Percentiles rank a stretch among this genome's conserved stretches.
phyloP scores from a whole-genome alignment of 2,113 vertebrate species.

The Cryptotis parvus region DNA sequence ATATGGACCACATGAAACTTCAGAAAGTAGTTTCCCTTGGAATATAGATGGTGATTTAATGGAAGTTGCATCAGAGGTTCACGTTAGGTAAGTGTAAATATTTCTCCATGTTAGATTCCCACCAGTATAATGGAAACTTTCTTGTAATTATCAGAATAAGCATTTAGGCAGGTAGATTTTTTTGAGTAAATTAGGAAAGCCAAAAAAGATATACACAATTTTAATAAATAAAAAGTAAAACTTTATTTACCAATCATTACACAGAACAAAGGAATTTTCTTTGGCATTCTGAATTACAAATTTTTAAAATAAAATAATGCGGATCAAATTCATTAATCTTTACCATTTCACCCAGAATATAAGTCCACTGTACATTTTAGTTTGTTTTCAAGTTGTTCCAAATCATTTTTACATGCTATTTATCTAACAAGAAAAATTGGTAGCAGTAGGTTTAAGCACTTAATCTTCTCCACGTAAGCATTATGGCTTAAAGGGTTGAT shows the following conservation, averaged over 20 bases:
- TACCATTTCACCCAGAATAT: too few relatives aligned
- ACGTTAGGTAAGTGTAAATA: constrained; percentile 86
- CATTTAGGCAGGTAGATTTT: neutral
- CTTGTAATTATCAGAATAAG: neutral
- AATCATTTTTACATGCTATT: constrained; percentile 11
- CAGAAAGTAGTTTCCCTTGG: constrained; percentile 88
- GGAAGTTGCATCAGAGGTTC: constrained; percentile 87
- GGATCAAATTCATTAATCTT: too few relatives aligned
- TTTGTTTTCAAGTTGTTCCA: constrained; percentile 12
- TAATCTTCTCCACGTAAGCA: neutral
- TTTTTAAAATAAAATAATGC: neutral
- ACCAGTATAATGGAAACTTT: neutral
- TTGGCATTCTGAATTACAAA: neutral
- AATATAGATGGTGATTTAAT: constrained; percentile 93
- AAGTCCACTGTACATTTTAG: neutral
- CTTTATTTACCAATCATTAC: neutral
- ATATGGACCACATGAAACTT: constrained; percentile 54
- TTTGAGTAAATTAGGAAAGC: neutral
- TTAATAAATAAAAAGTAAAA: constrained; percentile 22
- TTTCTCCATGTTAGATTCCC: neutral
- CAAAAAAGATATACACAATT: constrained; percentile 24
- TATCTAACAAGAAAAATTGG: neutral
- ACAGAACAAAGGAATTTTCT: neutral
- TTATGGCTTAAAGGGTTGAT: neutral
- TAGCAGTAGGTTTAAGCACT: neutral